These are phyloP conservation scores for Oreochromis spilurus DNA, from an alignment of 2,113 vertebrate species.

Conservation along the genomic window DNA sequence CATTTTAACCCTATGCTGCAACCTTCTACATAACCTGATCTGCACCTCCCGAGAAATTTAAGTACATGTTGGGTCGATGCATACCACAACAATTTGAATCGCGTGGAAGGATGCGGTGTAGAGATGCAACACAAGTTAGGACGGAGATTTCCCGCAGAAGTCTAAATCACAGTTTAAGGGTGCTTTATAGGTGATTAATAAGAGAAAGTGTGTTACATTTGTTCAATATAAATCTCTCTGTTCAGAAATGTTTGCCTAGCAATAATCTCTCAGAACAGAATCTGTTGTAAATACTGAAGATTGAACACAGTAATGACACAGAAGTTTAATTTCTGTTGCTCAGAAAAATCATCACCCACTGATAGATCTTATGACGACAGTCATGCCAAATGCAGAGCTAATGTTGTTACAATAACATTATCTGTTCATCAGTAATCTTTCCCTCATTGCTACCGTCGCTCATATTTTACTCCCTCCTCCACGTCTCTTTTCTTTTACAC, in stretches of 20 bases:
- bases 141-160: background rate
- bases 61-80: background rate
- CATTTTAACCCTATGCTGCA: background rate
- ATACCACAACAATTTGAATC: background rate
- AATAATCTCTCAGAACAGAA: background rate
- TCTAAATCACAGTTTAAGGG: background rate
- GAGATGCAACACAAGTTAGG: background rate
- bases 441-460: background rate
- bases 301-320: background rate
- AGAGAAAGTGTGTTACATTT: background rate
- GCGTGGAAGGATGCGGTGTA: background rate
- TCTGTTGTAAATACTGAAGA: background rate
- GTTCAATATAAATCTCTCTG: background rate
- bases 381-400: background rate
- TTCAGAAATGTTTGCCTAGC: background rate
- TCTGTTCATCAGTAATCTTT: background rate
- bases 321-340: background rate
- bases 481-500: background rate
- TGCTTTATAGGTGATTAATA: background rate
- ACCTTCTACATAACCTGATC: background rate
- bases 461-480: background rate
- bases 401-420: background rate
- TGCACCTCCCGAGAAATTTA: background rate
- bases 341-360: background rate
- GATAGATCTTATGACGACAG: background rate